Percentiles rank a stretch among this genome's conserved stretches.
phyloP scores from a whole-genome alignment of 2,888 invertebrate species.

The Theodoxus fluviatilis region DNA sequence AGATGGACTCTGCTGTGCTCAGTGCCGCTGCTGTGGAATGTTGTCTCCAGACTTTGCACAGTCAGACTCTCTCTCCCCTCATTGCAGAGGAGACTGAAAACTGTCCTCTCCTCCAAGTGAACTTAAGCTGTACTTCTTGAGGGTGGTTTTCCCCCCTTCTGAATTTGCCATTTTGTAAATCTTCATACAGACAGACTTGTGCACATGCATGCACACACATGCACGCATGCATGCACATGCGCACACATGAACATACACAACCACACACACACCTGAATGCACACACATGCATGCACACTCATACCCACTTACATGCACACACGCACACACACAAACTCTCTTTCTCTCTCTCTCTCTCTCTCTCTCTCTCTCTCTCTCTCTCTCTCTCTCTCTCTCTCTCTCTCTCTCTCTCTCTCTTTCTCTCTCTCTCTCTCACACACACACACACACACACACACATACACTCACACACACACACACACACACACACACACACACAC shows the following conservation, averaged over 20 bases:
- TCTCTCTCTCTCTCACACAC: neutral
- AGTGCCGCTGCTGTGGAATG: too few species aligned
- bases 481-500: too few species aligned
- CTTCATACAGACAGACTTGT: neutral
- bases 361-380: neutral
- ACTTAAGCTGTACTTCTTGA: too few species aligned
- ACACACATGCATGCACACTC: neutral
- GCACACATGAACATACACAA: neutral
- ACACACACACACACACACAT: neutral
- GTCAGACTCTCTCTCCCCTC: too few species aligned
- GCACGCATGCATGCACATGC: neutral
- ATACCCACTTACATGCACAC: neutral
- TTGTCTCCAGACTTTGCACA: too few species aligned
- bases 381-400: neutral
- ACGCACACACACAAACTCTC: neutral
- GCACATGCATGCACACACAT: neutral
- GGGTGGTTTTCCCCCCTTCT: too few species aligned
- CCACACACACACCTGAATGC: neutral
- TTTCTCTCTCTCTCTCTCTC: neutral
- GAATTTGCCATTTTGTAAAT: neutral
- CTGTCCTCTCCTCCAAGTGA: too few species aligned
- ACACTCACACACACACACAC: conserved; percentile 2
- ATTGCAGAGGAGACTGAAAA: too few species aligned
- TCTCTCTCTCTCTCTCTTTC: neutral
- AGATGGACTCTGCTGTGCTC: too few species aligned